phyloP scores from a whole-genome alignment of 2,797 vertebrate genomes.

The Ceyx erithaca region DNA sequence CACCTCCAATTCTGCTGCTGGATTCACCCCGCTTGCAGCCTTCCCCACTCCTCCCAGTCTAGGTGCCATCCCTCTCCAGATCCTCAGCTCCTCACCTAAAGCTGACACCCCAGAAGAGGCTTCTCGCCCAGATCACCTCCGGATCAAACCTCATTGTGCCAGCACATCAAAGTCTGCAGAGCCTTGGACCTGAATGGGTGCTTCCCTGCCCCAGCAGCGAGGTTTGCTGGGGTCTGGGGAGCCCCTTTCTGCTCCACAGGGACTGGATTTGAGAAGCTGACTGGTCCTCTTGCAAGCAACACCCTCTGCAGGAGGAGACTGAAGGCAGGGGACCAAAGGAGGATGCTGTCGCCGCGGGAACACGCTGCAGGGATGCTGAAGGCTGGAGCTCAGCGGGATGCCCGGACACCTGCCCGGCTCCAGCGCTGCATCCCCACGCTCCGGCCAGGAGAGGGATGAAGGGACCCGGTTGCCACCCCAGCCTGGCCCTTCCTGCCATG shows the following conservation, averaged over 20 bases:
- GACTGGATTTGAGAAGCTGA: background rate
- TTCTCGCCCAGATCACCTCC: background rate
- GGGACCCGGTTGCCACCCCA: background rate
- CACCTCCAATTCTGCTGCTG: fast-evolving
- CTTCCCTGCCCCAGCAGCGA: background rate
- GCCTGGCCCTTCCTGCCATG: no score
- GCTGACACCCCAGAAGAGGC: background rate
- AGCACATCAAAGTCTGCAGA: fast-evolving
- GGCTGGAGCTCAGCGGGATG: background rate
- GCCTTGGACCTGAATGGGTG: background rate
- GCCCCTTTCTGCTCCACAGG: background rate
- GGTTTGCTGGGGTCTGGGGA: background rate
- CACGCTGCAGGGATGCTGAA: background rate
- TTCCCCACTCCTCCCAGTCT: background rate
- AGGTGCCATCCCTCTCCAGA: fast-evolving
- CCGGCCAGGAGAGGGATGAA: no score
- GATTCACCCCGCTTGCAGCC: background rate
- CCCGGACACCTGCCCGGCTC: background rate
- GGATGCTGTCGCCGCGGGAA: fast-evolving
- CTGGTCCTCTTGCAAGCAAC: background rate
- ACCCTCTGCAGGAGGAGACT: fast-evolving
- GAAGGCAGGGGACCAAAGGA: background rate
- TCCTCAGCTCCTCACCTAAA: background rate
- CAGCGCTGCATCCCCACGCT: fast-evolving
- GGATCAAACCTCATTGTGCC: background rate